Percentiles rank a stretch among this genome's conserved stretches.
Conservation (phyloP, 2,888 invertebrate species). For the Chydorus sphaericus region DNA sequence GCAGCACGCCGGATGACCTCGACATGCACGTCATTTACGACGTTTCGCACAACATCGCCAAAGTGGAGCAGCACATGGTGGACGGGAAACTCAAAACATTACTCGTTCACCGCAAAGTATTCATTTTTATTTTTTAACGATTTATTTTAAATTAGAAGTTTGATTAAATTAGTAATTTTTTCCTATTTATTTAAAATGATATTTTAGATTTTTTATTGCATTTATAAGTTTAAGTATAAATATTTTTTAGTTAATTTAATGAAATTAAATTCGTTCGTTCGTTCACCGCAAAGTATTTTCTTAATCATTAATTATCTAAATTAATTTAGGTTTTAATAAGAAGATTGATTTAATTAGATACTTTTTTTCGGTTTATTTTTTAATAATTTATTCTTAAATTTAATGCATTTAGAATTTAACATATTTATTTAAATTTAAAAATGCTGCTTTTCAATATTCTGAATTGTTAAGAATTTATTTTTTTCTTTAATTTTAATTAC, state of each 20-base stretch:
- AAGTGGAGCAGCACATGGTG: constrained; percentile 86
- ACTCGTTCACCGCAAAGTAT: constrained; percentile 88
- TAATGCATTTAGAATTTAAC: background rate
- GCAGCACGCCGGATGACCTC: constrained; percentile 87
- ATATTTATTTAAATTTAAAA: too few relatives aligned
- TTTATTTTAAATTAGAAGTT: too few relatives aligned
- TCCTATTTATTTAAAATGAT: too few relatives aligned
- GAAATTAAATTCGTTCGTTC: too few relatives aligned
- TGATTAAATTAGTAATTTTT: too few relatives aligned
- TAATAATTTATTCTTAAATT: background rate
- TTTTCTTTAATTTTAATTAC: background rate
- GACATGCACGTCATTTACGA: constrained; percentile 99
- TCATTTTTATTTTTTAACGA: too few relatives aligned
- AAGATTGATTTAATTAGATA: background rate
- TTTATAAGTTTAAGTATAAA: too few relatives aligned
- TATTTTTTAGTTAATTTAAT: too few relatives aligned
- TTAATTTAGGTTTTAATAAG: background rate
- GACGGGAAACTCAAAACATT: constrained; percentile 83
- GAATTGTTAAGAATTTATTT: too few relatives aligned
- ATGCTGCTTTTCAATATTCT: background rate
- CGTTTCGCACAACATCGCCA: constrained; percentile 98
- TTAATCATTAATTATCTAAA: background rate
- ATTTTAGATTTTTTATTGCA: too few relatives aligned
- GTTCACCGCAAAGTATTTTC: too few relatives aligned
- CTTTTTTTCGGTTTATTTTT: constrained; percentile 1